phyloP scores from a whole-genome alignment of 2,888 invertebrate genomes.

The Zygogramma bicolorata region DNA sequence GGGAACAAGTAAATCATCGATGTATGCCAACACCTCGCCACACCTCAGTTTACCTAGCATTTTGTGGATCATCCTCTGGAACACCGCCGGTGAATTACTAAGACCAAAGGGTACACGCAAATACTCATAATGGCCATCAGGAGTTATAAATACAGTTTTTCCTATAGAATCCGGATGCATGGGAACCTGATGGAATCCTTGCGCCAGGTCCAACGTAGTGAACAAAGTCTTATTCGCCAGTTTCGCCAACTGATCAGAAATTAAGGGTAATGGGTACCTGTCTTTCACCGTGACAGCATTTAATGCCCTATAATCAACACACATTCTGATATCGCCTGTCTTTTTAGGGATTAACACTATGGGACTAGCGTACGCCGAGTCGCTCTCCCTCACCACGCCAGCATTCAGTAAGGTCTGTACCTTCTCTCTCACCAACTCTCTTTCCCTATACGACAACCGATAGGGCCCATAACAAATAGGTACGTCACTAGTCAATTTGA shows the following conservation, averaged over 20 bases:
- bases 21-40: slow-evolving; percentile 43
- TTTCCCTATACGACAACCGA: slow-evolving; percentile 29
- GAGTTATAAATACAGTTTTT: slow-evolving; percentile 57
- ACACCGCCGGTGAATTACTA: slow-evolving; percentile 40
- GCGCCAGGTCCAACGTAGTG: not conserved
- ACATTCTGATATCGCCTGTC: slow-evolving; percentile 27
- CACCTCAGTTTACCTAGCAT: slow-evolving; percentile 39
- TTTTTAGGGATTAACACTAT: slow-evolving; percentile 40
- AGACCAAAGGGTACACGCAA: not conserved
- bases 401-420: slow-evolving; percentile 23
- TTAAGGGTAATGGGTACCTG: slow-evolving; percentile 28
- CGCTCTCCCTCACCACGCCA: slow-evolving; percentile 34
- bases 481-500: slow-evolving; percentile 23
- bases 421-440: slow-evolving; percentile 28
- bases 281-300: slow-evolving; percentile 31
- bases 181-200: slow-evolving; percentile 8
- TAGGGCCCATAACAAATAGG: slow-evolving; percentile 33
- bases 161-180: slow-evolving; percentile 37
- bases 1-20: slow-evolving; percentile 49
- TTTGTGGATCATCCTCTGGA: slow-evolving; percentile 40
- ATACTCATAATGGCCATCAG: not conserved
- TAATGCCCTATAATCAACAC: slow-evolving; percentile 41
- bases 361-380: slow-evolving; percentile 40
- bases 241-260: slow-evolving; percentile 33
- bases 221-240: slow-evolving; percentile 15